A percentile compares a stretch with the other conserved stretches of the same genome.
Evolutionary conservation across 2,113 vertebrate species (phyloP).

Genomic region (Sciurus niger): DNA sequence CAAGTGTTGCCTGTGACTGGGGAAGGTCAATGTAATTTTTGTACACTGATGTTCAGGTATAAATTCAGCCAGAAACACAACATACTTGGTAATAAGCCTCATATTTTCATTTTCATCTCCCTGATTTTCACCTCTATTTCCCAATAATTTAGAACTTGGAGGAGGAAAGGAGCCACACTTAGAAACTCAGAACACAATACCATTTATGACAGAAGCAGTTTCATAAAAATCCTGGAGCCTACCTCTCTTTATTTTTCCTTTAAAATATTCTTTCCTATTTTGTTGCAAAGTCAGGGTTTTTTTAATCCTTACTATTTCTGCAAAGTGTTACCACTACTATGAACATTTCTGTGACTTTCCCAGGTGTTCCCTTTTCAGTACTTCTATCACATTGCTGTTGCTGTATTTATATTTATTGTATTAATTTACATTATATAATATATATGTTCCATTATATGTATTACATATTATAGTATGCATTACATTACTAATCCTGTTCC

Average conservation of each 20-base stretch:
- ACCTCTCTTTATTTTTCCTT: neutral
- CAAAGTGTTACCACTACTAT: neutral
- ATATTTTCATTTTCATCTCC: neutral
- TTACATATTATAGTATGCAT: neutral
- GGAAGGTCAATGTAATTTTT: neutral
- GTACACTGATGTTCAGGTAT: neutral
- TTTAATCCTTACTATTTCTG: neutral
- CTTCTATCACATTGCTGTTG: neutral
- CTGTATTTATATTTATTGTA: neutral
- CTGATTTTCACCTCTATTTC: neutral
- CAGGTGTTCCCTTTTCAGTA: neutral
- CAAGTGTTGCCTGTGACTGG: neutral
- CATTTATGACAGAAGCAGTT: neutral
- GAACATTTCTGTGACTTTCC: neutral
- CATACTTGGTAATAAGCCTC: neutral
- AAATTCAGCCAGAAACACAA: no score
- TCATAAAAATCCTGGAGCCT: neutral
- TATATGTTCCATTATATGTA: neutral
- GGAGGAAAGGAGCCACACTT: neutral
- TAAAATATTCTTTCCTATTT: neutral
- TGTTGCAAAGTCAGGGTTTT: neutral
- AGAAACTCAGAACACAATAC: neutral
- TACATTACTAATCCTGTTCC: neutral
- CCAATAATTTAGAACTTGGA: neutral
- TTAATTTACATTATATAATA: neutral